Evolutionary conservation across 2,888 invertebrate genomes (phyloP), one percentile per base, ranked within the genome.

Genomic region (Cremastobaeus sp.): DNA sequence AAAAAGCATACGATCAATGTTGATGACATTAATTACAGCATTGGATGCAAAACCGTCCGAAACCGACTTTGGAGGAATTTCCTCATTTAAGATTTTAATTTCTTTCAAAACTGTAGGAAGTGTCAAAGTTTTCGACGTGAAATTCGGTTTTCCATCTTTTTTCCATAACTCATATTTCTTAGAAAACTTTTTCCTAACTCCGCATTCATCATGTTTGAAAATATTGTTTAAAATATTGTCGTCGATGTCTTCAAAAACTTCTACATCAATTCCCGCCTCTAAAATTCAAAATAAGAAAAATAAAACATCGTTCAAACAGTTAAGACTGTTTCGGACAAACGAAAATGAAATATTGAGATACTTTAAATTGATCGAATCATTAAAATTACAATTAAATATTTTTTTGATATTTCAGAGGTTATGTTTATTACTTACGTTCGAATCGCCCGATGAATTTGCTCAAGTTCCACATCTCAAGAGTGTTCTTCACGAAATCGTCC

Each of bases 191-290:
- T 11, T 35, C 14, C 14, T 12, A 35, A 35, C 11, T 14, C 35
- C 35, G 14, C 35, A 35, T 12, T 35, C 11, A 3, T 35, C 35
- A 2, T 35, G 14, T 35, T 35, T 35, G 14, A 35, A 35, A 12
- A 35, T 3, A 3, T 35, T 6, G 11, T 12, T 35, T 12, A 35
- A 35, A 5, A 35, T 35, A 35, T 35, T 3, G 3, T 35, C 35
- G 35, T 35, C 35, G 14, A 35, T 35, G 12, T 35, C 35, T 35
- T 35, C 3, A 12, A 35, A 35, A 35, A 35, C 14, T 35, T 35
- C 35, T 12, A 2, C 11, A 35, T 35, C 35, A 3, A 35, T 11
- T 3, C 35, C 35, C 11, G 35, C 35, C 3, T 12, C 35, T 35
- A 35, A 6, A 35, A 35, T 35, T 3, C 3, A 25, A 25, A 25